Base-by-base conservation (phyloP, 2,888 invertebrate species). In the Shargacucullia verbasci region DNA sequence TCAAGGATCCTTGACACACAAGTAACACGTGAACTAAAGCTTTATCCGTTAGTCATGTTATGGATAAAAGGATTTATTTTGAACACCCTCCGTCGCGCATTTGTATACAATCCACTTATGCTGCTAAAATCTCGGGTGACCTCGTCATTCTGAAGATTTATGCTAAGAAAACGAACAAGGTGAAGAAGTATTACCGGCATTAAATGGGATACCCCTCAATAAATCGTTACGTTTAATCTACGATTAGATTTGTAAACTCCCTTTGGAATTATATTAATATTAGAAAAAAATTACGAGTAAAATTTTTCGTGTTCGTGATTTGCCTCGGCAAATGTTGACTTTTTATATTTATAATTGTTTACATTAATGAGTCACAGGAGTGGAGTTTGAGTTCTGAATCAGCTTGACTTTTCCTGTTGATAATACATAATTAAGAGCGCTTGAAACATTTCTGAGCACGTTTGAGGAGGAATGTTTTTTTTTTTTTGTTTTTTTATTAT, bases 31-130 rank as follows among this genome's bases (percentile, higher is more conserved):
- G 4, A 59, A 39, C 54, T 35, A 44, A 54, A 47, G 48, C 34
- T 45, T 57, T 59, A 66, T 44, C 40, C 52, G 55, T 58, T 49
- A 58, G 46, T 46, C 43, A 37, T 50, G 46, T 63, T 49, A 43
- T 55, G 41, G 38, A 49, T 60, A 60, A 71, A 60, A 56, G 59
- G 63, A 48, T 64, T 56, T 59, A 59, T 56, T 54, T 50, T 59
- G 54, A 58, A 53, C 53, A 47, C 37, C 41, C 38, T 27, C 31
- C 50, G 14, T 34, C 13, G 37, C 33, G 34, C 40, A 60, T 48
- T 66, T 53, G 40, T 52, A 53, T 58, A 62, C 50, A 59, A 60
- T 57, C 56, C 54, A 59, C 50, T 70, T 62, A 66, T 45, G 35
- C 15, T 37, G 27, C 56, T 46, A 35, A 56, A 55, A 65, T 50